Evolutionary conservation across 2,888 invertebrate species (phyloP), one percentile per base, ranked within the genome.

Genomic region (Therioaphis trifolii): DNA sequence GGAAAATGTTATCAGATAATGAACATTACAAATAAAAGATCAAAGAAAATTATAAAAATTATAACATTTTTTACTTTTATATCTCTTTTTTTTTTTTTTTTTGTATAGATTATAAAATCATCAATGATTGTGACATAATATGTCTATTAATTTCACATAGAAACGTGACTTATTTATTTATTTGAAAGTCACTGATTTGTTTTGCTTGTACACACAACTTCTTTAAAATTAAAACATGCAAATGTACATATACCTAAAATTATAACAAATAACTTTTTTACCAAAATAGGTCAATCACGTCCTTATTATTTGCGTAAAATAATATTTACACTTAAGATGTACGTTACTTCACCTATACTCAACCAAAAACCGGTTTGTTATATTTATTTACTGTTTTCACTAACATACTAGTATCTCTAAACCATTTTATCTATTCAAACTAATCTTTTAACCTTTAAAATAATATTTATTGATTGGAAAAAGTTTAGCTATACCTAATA

Each of bases 291-390:
- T 63, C 61, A 46, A 61, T 43, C 2, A n/a, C 43, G 3, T 35
- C 3, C n/a, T 76, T 40, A 74, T 55, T 55, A 74, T 55, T 74
- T 40, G 21, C 21, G 24, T 40, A 58, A 74, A 55, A 74, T 24
- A 55, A 74, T 74, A 40, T 40, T 40, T 74, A 24, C 72, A 74
- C 21, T 52, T 55, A 29, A 55, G 72, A 74, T 74, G 72, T 15
- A 55, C 72, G n/a, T 29, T 74, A 52, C 55, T 55, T 74, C 9
- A 40, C 49, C 40, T 74, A 74, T 74, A 35, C 55, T 58, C 55
- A 24, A 74, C 55, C 40, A 74, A 55, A 40, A 75, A 75, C 75
- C 75, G 58, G 75, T 75, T 75, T 75, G 18, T 61, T 43, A 75
- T 75, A 58, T 40, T 40, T 43, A 75, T 58, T 58, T 61, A 58